Conservation (phyloP, 2,888 invertebrate species). For the Lomographa bimaculata region DNA sequence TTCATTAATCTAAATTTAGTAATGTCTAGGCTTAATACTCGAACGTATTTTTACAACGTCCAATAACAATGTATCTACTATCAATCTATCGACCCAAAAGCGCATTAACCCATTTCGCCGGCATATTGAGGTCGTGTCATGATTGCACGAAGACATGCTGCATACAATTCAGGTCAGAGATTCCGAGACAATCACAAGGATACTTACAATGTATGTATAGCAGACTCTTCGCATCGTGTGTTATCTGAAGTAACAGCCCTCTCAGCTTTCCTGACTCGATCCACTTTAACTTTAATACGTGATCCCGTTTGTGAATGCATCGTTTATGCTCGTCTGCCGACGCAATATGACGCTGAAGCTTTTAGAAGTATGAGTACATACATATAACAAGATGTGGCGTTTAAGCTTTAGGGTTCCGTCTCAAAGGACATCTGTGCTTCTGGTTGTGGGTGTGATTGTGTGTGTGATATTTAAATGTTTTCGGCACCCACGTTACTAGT, state of each 20-base stretch:
- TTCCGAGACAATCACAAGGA: conserved; percentile 21
- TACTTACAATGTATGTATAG: no score
- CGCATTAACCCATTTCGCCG: conserved; percentile 27
- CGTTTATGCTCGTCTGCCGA: conserved; percentile 18
- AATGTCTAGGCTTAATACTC: no score
- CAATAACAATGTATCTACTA: no score
- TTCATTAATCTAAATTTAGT: no score
- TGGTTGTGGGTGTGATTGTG: no score
- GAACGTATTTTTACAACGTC: no score
- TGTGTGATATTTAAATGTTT: no score
- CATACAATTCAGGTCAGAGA: conserved; percentile 28
- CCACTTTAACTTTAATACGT: conserved; percentile 16
- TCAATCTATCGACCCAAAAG: conserved; percentile 5
- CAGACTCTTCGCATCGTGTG: no score
- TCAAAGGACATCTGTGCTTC: no score
- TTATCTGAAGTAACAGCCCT: conserved; percentile 2
- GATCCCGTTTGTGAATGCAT: conserved; percentile 22
- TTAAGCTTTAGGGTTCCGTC: no score
- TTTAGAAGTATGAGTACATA: conserved; percentile 13
- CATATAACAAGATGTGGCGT: neutral
- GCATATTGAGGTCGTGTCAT: conserved; percentile 19
- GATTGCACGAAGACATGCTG: conserved; percentile 26
- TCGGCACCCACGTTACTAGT: no score
- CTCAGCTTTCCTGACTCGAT: conserved; percentile 6
- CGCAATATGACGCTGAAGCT: conserved; percentile 14